Conservation (phyloP, 2,797 vertebrate genomes). For the Anas acuta region DNA sequence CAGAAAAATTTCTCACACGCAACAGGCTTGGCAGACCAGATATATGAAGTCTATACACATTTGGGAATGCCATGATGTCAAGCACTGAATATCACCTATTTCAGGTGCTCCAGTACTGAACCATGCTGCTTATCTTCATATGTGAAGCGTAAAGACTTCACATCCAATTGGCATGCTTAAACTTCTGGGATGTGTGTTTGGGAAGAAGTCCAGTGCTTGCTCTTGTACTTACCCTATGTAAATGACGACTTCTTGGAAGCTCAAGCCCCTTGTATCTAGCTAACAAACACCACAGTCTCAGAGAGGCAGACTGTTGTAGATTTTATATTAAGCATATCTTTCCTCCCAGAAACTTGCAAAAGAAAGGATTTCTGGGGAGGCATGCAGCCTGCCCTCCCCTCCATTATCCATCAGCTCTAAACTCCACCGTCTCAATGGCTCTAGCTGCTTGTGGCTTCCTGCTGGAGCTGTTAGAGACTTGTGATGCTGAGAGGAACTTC, state of each 20-base stretch:
- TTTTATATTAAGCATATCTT: neutral
- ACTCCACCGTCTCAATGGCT: neutral
- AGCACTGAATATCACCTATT: neutral
- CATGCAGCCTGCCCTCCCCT: neutral
- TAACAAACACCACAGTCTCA: neutral
- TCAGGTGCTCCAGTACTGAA: neutral
- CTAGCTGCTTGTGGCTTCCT: neutral
- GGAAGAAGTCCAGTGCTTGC: neutral
- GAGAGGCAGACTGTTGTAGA: neutral
- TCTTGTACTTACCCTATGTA: neutral
- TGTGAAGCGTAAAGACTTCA: neutral
- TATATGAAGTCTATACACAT: accelerated
- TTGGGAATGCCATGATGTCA: neutral
- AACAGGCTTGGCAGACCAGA: neutral
- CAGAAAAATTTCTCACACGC: neutral
- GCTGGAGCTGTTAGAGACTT: neutral
- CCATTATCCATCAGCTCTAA: neutral
- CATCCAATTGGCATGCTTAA: neutral
- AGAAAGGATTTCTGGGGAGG: neutral
- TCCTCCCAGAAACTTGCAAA: neutral
- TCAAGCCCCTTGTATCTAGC: neutral
- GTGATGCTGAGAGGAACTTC: neutral
- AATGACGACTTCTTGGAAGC: neutral
- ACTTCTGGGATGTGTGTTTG: neutral
- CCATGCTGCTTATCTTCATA: neutral